These are phyloP conservation scores for Sphaeramia orbicularis DNA, from an alignment of 2,797 vertebrate species.

Conservation along the genomic window DNA sequence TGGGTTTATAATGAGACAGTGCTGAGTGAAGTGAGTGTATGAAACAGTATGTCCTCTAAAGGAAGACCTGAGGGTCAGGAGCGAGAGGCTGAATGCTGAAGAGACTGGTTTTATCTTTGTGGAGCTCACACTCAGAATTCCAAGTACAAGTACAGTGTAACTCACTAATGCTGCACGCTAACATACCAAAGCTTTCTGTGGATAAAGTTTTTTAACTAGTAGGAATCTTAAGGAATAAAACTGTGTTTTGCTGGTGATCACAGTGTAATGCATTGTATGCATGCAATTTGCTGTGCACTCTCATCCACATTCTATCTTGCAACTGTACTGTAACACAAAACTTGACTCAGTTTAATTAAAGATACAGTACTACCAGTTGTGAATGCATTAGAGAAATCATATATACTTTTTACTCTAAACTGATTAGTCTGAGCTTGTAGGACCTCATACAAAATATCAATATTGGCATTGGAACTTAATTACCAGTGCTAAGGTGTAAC, in stretches of 20 bases:
- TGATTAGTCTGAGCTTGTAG: no score
- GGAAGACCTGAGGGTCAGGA: slow-evolving; percentile 57
- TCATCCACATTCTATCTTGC: no score
- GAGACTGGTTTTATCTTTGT: slow-evolving; percentile 56
- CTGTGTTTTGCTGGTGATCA: not conserved
- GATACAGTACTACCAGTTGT: no score
- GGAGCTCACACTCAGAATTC: slow-evolving; percentile 51
- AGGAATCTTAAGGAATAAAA: slow-evolving; percentile 10
- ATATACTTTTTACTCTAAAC: no score
- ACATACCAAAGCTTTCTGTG: slow-evolving; percentile 33
- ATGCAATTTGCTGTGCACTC: no score
- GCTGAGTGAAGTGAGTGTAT: slow-evolving; percentile 48
- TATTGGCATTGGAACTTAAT: no score
- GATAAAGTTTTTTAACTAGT: slow-evolving; percentile 8
- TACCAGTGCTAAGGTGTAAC: no score
- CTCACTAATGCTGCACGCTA: slow-evolving; percentile 29
- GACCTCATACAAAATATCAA: no score
- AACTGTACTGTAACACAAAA: no score
- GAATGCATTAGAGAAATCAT: no score
- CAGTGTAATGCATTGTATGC: not conserved
- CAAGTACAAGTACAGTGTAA: slow-evolving; percentile 27
- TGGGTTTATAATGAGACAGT: slow-evolving; percentile 39
- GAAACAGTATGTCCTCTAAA: slow-evolving; percentile 62
- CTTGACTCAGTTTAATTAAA: no score
- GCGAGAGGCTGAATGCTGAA: slow-evolving; percentile 67